Evolutionary conservation across 64 coral and sea anemone genomes (phyloP).

Genomic region (Trachythela sp.): DNA sequence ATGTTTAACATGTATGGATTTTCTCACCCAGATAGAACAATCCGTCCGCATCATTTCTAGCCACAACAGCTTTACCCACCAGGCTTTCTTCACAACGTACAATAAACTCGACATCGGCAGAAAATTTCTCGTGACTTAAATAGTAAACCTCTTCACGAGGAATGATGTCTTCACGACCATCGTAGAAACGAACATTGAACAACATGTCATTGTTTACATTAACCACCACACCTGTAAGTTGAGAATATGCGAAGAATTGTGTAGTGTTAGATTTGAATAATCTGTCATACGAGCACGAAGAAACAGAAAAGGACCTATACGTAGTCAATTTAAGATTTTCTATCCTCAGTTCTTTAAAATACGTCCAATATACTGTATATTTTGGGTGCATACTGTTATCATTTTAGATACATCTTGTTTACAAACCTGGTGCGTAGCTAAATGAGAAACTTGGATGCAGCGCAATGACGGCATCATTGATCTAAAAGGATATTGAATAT

Average conservation of each 20-base stretch:
- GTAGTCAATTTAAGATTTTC: no score
- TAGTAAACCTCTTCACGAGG: constrained; percentile 81
- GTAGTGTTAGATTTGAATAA: no score
- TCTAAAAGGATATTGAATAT: constrained; percentile 38
- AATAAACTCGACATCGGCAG: constrained; percentile 72
- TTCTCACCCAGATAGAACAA: constrained; percentile 82
- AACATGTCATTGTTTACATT: constrained; percentile 49
- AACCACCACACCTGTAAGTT: constrained; percentile 70
- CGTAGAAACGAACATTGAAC: constrained; percentile 79
- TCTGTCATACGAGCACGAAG: no score
- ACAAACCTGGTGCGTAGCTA: constrained; percentile 77
- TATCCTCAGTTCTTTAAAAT: no score
- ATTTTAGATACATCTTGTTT: background rate
- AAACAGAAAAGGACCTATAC: no score
- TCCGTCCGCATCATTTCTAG: constrained; percentile 86
- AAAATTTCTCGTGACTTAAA: constrained; percentile 76
- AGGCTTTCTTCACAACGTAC: constrained; percentile 84
- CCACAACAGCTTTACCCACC: constrained; percentile 91
- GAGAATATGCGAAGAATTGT: no score
- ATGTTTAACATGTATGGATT: no score
- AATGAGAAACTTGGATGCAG: constrained; percentile 86
- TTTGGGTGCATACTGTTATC: background rate
- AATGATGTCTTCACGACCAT: constrained; percentile 75
- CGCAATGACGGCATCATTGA: constrained; percentile 71
- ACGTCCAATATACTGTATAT: no score